Percentiles rank a stretch among this genome's conserved stretches.
These are phyloP conservation scores for Embiotoca jacksoni DNA, from an alignment of 2,113 vertebrate genomes.

Conservation along the genomic window DNA sequence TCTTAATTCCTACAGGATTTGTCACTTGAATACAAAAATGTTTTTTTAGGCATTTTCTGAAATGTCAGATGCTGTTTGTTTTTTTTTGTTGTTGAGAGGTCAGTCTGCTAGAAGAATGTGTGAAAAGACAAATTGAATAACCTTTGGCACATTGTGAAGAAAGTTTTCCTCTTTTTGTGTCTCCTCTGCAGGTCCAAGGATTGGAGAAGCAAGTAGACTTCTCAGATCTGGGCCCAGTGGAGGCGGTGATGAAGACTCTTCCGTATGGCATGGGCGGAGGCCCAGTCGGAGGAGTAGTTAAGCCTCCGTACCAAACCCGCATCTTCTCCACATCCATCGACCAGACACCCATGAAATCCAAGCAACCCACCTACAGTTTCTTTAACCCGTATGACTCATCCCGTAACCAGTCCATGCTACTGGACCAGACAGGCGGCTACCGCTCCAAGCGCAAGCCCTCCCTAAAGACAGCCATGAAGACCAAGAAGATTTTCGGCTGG, in stretches of 20 bases:
- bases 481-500: conserved; percentile 98
- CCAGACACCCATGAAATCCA: conserved; percentile 83
- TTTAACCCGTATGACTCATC: conserved; percentile 85
- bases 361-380: conserved; percentile 82
- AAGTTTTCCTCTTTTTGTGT: conserved; percentile 26
- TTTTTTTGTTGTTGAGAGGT: background rate
- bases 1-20: too few species aligned
- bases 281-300: conserved; percentile 77
- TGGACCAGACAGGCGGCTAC: conserved; percentile 84
- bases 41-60: too few species aligned
- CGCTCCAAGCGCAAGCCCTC: conserved; percentile 91
- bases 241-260: conserved; percentile 85
- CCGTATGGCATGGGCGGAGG: conserved; percentile 82
- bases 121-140: background rate
- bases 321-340: conserved; percentile 82
- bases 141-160: background rate
- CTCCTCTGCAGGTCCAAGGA: conserved; percentile 83
- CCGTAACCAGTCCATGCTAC: conserved; percentile 83
- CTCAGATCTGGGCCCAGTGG: conserved; percentile 85
- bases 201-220: conserved; percentile 89
- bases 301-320: conserved; percentile 83
- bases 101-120: background rate
- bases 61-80: too few species aligned
- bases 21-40: too few species aligned
- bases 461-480: conserved; percentile 89